Evolutionary conservation across 2,113 vertebrate genomes (phyloP), one percentile per base, ranked within the genome.

Genomic region (Capreolus pygargus): DNA sequence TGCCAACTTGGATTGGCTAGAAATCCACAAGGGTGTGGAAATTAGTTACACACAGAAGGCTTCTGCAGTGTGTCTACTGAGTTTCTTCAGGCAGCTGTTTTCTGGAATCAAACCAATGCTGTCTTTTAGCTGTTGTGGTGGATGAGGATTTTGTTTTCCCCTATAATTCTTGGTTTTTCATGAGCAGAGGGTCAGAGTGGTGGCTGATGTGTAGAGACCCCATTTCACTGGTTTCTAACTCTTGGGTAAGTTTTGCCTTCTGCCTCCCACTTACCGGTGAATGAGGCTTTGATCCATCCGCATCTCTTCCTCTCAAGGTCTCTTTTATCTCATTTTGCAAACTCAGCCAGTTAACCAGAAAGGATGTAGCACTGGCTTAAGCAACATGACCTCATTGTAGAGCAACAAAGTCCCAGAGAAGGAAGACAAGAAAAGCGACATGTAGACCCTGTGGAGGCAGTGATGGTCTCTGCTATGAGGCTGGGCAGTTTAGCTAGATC

Each of bases 401-500:
- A 30, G 15, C 2, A 3, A 16, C 2, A 9, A 3, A 2, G 1
- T 19, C n/a, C 25, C 14, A 2, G 3, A 23, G 30, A 36, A 82
- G 33, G 39, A 76, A 39, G 50, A 33, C 3, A 11, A 3, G 0
- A 5, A 8, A 2, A 4, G 25, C 0, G 1, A 0, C 0, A 0
- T 0, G 1, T 4, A 1, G 12, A 0, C 0, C 0, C 7, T 1
- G 0, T 28, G 5, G 5, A 16, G 39, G 9, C 54, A 2, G 13
- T 12, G 5, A 10, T 3, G 9, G 7, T 54, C 16, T 84, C 23
- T 6, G 2, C 50, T 4, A 3, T 14, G 30, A 92, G 33, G 5
- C 10, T 15, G 8, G 27, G 5, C 1, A 3, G 5, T 7, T 61
- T 5, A 21, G 36, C 12, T 2, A 70, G 76, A 13, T 11, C 58